phyloP scores from a whole-genome alignment of 2,888 invertebrate genomes.

The Gasteruption jaculator region DNA sequence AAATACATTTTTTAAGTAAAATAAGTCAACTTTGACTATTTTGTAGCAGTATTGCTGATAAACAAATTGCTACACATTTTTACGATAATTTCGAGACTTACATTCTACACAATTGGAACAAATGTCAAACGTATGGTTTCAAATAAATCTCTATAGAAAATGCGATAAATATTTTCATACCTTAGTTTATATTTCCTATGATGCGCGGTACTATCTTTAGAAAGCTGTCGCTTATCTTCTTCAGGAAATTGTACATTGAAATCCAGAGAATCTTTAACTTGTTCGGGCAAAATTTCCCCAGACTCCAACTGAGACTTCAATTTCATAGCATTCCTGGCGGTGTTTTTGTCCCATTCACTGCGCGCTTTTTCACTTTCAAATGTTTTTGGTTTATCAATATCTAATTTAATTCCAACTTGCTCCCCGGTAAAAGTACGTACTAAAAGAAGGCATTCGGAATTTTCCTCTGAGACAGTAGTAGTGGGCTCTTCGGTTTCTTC shows the following conservation, averaged over 20 bases:
- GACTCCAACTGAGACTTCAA: constrained; percentile 61
- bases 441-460: constrained; percentile 53
- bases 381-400: constrained; percentile 57
- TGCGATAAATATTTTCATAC: constrained; percentile 26
- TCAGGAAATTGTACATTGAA: constrained; percentile 61
- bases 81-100: too few relatives aligned
- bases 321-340: constrained; percentile 60
- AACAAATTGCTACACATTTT: too few relatives aligned
- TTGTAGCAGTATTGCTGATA: too few relatives aligned
- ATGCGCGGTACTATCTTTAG: constrained; percentile 42
- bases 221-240: constrained; percentile 55
- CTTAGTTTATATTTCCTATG: constrained; percentile 53
- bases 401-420: constrained; percentile 65
- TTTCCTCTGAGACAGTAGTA: constrained; percentile 28
- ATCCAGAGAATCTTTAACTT: constrained; percentile 59
- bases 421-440: constrained; percentile 61
- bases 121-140: neutral
- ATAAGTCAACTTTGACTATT: too few relatives aligned
- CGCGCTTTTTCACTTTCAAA: constrained; percentile 61
- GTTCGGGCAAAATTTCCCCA: constrained; percentile 59
- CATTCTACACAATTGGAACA: too few relatives aligned
- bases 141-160: neutral
- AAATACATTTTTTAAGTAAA: too few relatives aligned
- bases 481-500: constrained; percentile 30
- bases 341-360: constrained; percentile 63